Base-by-base conservation (phyloP, 2,888 invertebrate genomes). In the Agriopis aurantiaria region DNA sequence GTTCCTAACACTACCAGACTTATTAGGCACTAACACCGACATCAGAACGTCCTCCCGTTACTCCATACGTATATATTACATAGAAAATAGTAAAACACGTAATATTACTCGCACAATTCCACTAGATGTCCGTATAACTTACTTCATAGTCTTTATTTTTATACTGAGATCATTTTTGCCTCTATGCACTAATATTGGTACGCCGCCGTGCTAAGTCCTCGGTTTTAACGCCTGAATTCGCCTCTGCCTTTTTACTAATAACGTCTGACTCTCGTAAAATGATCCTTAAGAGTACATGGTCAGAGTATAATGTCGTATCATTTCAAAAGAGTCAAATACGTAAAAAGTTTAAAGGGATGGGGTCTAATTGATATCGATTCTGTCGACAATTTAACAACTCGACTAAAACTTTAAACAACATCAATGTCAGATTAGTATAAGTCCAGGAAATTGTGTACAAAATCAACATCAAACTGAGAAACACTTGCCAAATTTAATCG, bases 121-220 rank as follows among this genome's bases (percentile, higher is more conserved):
- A 92, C 93, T 92, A 92, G 85, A 88, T 83, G 91, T 91, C 90
- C 89, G 83, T 86, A 85, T 87, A 84, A 88, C 82, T 86, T 86
- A 88, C 62, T 85, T 82, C 81, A 85, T 89, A 91, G 91, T 92
- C 90, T 89, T 90, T 91, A 90, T 89, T 89, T 87, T 90, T 92
- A 86, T 94, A 93, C 86, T 94, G 93, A 94, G 93, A 94, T 94
- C 93, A 94, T 88, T 89, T 88, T 88, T 88, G 89, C 90, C 91
- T 87, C 89, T 89, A 87, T 83, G 89, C 90, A 88, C 89, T 89
- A 88, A 48, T 33, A 80, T 84, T 84, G 83, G 78, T 82, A 80
- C 82, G 83, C 81, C 86, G 85, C 86, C 86, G 74, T 77, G 80
- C 83, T 81, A 76, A 75, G 58, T 74, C 66, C 57, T 43, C n/a